Evolutionary conservation across 2,797 vertebrate genomes (phyloP).

Genomic region (Crenuchus spilurus): DNA sequence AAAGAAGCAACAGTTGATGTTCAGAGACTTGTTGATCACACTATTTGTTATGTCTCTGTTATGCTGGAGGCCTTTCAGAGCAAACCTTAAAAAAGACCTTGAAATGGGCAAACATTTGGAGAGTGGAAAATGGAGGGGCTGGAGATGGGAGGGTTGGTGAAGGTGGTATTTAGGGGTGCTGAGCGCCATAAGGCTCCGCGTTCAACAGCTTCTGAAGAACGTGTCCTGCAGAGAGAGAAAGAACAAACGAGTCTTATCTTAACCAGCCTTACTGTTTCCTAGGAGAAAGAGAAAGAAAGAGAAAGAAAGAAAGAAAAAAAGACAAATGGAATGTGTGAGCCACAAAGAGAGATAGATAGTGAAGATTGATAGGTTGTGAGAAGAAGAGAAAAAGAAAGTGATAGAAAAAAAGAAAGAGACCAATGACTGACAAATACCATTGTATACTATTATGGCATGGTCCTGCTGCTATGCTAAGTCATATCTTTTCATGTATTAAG

Average conservation of each 20-base stretch:
- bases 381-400: too few species aligned
- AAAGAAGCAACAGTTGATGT: slow-evolving; percentile 33
- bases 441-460: slow-evolving; percentile 48
- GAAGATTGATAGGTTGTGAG: too few species aligned
- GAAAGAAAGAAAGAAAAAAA: neutral
- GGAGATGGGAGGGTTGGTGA: neutral
- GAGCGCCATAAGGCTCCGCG: neutral
- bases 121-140: slow-evolving; percentile 25
- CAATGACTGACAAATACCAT: slow-evolving; percentile 53
- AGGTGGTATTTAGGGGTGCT: neutral
- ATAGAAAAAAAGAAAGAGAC: neutral
- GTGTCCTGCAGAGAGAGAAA: slow-evolving; percentile 42
- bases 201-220: slow-evolving; percentile 25
- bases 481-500: slow-evolving; percentile 51
- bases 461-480: slow-evolving; percentile 37
- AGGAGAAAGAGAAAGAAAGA: slow-evolving; percentile 1
- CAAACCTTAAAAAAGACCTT: slow-evolving; percentile 35
- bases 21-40: slow-evolving; percentile 21
- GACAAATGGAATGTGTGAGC: too few species aligned
- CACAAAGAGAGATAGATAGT: too few species aligned
- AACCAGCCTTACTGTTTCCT: slow-evolving; percentile 37
- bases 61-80: slow-evolving; percentile 34
- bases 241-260: slow-evolving; percentile 49
- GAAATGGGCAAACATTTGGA: slow-evolving; percentile 45
- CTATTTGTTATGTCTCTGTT: slow-evolving; percentile 16